Evolutionary conservation across 2,797 vertebrate genomes (phyloP), one percentile per base, ranked within the genome.

Genomic region (Echiichthys vipera): DNA sequence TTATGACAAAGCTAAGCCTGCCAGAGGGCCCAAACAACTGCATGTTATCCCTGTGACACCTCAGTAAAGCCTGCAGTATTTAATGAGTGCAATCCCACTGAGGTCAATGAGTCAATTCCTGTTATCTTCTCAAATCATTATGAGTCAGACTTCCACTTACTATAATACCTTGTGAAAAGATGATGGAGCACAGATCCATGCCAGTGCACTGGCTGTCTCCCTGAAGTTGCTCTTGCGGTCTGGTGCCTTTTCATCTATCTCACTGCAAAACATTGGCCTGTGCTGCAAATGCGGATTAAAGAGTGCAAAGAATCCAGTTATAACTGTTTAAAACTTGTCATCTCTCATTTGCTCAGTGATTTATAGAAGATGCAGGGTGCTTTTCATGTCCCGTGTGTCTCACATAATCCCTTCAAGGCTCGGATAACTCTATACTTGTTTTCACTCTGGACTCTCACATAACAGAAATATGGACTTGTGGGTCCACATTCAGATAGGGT

Each of bases 311-410:
- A 91, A 89, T 91, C 80, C 79, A 79, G 85, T 84, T 88, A 64
- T 83, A 85, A 70, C 75, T 82, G 80, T 91, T 90, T 79, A 80
- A 85, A 90, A 91, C 71, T 77, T 92, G 92, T 92, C 91, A 79
- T 89, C 79, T 89, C 86, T 89, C 81, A 91, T 94, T 91, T 92
- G 89, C 74, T 84, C 74, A 53, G 77, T 89, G 90, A 91, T 90
- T 93, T 90, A 90, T 83, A 77, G 82, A 78, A 83, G 83, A 86
- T 71, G 71, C 71, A 59, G 86, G 80, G 74, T 83, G 88, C 75
- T 91, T 92, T 92, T 91, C 61, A 66, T 83, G 81, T 89, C 84
- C 77, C 74, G 27, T 62, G 77, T 86, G 85, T 84, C 79, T 91
- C 72, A 5, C 59, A 62, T 89, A 89, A 90, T 92, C 87, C 83